A percentile compares a stretch with the other conserved stretches of the same genome.
Conservation (phyloP, 1,140 invertebrate genomes). For the Procambarus virginalis region DNA sequence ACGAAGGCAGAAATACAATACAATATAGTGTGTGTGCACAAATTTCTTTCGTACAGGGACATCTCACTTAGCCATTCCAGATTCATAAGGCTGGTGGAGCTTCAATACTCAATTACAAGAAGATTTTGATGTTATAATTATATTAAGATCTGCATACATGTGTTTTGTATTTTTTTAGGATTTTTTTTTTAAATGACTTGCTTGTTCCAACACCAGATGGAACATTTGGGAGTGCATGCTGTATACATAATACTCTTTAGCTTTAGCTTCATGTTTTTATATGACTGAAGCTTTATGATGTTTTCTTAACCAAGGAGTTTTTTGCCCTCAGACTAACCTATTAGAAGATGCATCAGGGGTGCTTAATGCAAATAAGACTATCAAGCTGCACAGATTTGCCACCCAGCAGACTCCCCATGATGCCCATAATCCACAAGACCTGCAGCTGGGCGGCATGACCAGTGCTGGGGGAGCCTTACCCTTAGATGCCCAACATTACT, state of each 20-base stretch:
- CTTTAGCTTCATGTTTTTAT: background rate
- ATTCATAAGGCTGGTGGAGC: no score
- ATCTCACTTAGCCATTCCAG: no score
- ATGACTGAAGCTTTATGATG: background rate
- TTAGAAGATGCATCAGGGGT: conserved; percentile 39
- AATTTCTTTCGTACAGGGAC: no score
- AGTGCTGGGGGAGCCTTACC: conserved; percentile 26
- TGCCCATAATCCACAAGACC: conserved; percentile 14
- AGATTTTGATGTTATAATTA: no score
- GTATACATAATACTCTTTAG: background rate
- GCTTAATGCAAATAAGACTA: conserved; percentile 20
- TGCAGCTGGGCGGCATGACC: conserved; percentile 37
- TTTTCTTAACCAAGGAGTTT: background rate
- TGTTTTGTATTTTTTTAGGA: no score
- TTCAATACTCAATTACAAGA: no score
- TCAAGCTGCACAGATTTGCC: conserved; percentile 36
- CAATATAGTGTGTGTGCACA: no score
- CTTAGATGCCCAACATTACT: conserved; percentile 51
- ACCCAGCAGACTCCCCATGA: conserved; percentile 9
- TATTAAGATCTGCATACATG: no score
- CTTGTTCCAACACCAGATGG: no score
- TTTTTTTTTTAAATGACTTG: no score
- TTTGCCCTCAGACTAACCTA: conserved; percentile 37
- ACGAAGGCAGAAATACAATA: no score
- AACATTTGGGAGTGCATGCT: no score